These are phyloP conservation scores for Callosobruchus maculatus DNA, from an alignment of 2,888 invertebrate genomes.

Conservation along the genomic window DNA sequence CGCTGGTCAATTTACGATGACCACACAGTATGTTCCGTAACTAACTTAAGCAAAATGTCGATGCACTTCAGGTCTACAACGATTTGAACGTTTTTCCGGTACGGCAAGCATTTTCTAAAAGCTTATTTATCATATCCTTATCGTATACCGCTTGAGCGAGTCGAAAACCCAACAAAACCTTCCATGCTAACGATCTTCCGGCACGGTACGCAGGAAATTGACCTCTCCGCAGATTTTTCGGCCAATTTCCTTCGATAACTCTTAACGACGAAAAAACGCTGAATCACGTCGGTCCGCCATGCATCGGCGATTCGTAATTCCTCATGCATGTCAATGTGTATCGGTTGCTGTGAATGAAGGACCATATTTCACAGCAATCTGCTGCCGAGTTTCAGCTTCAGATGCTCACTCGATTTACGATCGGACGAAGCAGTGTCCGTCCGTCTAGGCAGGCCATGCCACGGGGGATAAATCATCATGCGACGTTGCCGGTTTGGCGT, in stretches of 20 bases:
- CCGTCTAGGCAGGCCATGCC: not conserved
- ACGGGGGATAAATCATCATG: too few relatives aligned
- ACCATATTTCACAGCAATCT: slow-evolving; percentile 47
- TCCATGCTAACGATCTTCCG: not conserved
- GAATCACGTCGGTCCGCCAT: not conserved
- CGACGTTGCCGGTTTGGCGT: too few relatives aligned
- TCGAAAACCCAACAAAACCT: not conserved
- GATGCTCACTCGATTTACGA: slow-evolving; percentile 44
- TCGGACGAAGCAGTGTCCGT: slow-evolving; percentile 32
- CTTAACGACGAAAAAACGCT: not conserved
- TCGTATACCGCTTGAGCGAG: not conserved
- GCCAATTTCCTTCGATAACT: not conserved
- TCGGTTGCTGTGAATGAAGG: slow-evolving; percentile 43
- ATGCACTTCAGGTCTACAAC: too few relatives aligned
- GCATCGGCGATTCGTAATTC: slow-evolving; percentile 41
- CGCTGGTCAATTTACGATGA: too few relatives aligned
- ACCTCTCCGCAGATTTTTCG: not conserved
- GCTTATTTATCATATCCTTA: too few relatives aligned
- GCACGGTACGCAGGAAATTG: not conserved
- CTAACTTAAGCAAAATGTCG: too few relatives aligned
- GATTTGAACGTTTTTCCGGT: too few relatives aligned
- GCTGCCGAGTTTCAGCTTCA: slow-evolving; percentile 43
- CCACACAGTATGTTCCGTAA: too few relatives aligned
- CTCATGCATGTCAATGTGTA: slow-evolving; percentile 37
- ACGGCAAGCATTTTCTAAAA: too few relatives aligned